Base-by-base conservation (phyloP, 2,113 vertebrate species). In the Galeopterus variegatus region DNA sequence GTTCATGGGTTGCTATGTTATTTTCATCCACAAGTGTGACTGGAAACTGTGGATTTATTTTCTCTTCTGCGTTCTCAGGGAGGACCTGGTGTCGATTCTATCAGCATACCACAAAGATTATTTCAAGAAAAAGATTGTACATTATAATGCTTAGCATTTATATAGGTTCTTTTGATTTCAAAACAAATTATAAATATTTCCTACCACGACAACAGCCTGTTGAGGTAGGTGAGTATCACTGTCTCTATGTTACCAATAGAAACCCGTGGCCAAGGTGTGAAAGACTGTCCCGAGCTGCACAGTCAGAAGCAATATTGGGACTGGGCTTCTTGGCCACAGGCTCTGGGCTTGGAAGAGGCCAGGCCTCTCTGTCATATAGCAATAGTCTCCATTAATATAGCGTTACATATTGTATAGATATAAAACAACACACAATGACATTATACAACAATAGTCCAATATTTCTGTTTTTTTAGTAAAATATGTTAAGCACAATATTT, bases 401-500 rank as follows among this genome's bases (percentile, higher is more conserved):
- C 83, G 48, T 41, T 95, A 92, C 79, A 81, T 81, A 90, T 81
- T 65, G 24, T 88, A 95, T 81, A 97, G 84, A 90, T 93, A 98
- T 67, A 98, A 98, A 98, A 98, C 76, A 91, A 82, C 92, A 96
- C 91, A 92, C 93, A 75, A 28, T 54, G 33, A 97, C 65, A 60
- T 93, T 82, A 92, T 88, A 97, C 95, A 96, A 98, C 69, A 94
- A 93, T 93, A 95, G 90, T 96, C 95, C 90, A 96, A 64, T 92
- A 97, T 97, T 95, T 96, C 84, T 86, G 95, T 97, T 96, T 97
- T 97, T 96, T 98, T 98, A 97, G 85, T 97, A 98, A 98, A 98
- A 98, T 97, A 97, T 80, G 95, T 96, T 92, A 98, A 98, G 98
- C 98, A 95, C 87, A 97, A 95, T 98, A 97, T 98, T 97, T 97